phyloP scores from a whole-genome alignment of 2,113 vertebrate genomes.

The Elephas maximus region DNA sequence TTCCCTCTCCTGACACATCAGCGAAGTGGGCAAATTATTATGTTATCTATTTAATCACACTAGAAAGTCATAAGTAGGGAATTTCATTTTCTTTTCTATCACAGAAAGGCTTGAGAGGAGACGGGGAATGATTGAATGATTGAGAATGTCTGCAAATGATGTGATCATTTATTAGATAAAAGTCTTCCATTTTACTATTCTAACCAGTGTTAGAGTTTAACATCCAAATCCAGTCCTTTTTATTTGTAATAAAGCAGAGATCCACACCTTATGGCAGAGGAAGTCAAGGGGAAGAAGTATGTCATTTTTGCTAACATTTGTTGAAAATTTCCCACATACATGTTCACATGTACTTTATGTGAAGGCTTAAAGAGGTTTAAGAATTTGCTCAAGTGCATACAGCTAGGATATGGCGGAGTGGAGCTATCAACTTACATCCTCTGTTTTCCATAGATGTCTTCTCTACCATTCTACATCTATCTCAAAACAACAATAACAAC shows the following conservation, averaged over 20 bases:
- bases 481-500: neutral
- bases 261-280: neutral
- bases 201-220: slow-evolving; percentile 55
- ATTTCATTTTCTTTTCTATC: slow-evolving; percentile 70
- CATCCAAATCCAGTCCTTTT: slow-evolving; percentile 3
- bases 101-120: slow-evolving; percentile 41
- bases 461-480: neutral
- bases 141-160: neutral
- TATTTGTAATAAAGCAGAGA: neutral
- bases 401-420: neutral
- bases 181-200: neutral
- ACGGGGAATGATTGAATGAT: slow-evolving; percentile 71
- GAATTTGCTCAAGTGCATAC: neutral
- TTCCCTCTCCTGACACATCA: neutral
- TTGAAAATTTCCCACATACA: neutral
- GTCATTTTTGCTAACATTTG: neutral
- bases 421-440: neutral
- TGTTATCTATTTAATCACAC: slow-evolving; percentile 44
- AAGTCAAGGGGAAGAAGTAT: neutral
- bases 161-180: neutral
- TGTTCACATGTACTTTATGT: neutral
- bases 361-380: neutral
- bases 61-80: slow-evolving; percentile 51
- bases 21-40: neutral
- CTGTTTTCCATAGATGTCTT: neutral